Evolutionary conservation across 2,113 vertebrate species (phyloP), one percentile per base, ranked within the genome.

Genomic region (Semicossyphus pulcher): DNA sequence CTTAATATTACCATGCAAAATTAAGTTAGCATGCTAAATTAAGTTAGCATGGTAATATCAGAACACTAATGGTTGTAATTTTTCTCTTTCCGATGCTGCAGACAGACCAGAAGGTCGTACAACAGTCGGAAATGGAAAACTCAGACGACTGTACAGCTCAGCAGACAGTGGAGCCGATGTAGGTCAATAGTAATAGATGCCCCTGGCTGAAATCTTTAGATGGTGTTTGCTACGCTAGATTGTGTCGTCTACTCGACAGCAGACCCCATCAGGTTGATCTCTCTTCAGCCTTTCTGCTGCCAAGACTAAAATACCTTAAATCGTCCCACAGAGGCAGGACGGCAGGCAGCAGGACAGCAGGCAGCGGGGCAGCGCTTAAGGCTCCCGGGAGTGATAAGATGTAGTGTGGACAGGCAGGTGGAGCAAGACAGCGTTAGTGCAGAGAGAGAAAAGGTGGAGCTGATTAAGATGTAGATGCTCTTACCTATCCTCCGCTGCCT

Each of bases 261-360:
- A 28, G 39, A 63, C 29, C 25, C 48, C 57, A 44, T 71, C 59
- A 49, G 59, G 42, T 25, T 21, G 48, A 29, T 76, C 64, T 68
- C 64, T 68, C 49, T 21, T 25, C 57, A 56, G 41, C 49, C 45
- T 45, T 20, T 20, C 49, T 44, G 21, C 44, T 78, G 60, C 67
- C 51, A 63, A 44, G 36, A 36, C 41, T 56, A 26, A 77, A 69
- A 56, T 54, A 62, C 57, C 20, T 41, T 26, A 57, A 62, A 63
- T 18, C 1, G 49, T 20, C 31, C 59, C 70, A 23, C 16, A 31
- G 29, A 47, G 34, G 28, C 47, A 7, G 45, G 63, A 42, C 36
- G 10, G 36, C 36, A 39, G 37, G 37, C 37, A 39, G 37, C 37
- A 15, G 37, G 16, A 18, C 14, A 10, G 29, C 23, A 39, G 37